These are phyloP conservation scores for Holacanthus passer DNA, from an alignment of 2,113 vertebrate species.

Conservation along the genomic window DNA sequence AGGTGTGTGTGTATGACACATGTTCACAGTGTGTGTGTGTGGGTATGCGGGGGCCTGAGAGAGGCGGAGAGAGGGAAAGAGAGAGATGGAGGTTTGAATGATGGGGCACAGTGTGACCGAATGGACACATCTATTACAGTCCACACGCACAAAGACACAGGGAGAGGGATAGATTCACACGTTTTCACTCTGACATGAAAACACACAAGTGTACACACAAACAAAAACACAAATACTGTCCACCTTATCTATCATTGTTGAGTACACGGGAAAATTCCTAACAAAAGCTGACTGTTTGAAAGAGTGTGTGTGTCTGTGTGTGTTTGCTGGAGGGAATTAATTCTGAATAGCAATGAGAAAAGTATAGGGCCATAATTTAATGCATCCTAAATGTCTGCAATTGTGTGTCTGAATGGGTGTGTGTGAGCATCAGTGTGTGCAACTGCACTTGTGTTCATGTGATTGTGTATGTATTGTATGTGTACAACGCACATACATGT, in stretches of 20 bases:
- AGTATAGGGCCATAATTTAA: conserved; percentile 74
- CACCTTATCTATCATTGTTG: conserved; percentile 3
- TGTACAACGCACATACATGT: conserved; percentile 56
- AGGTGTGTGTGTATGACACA: conserved; percentile 50
- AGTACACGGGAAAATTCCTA: background rate
- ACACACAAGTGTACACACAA: conserved; percentile 1
- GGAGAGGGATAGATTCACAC: background rate
- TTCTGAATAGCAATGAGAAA: conserved; percentile 75
- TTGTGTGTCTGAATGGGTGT: conserved; percentile 26
- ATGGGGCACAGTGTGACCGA: conserved; percentile 50
- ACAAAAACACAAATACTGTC: conserved; percentile 6
- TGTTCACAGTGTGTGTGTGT: conserved; percentile 56
- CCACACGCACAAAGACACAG: background rate
- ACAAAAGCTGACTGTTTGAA: conserved; percentile 10
- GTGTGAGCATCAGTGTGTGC: conserved; percentile 26
- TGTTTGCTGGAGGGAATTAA: conserved; percentile 44
- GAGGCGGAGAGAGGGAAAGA: conserved; percentile 14
- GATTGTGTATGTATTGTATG: conserved; percentile 8
- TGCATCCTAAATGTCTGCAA: conserved; percentile 71
- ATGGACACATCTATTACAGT: conserved; percentile 47
- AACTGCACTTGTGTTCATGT: conserved; percentile 25
- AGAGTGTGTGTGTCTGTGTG: conserved; percentile 18
- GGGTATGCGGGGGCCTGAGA: conserved; percentile 11
- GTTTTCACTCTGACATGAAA: background rate
- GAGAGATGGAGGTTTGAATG: conserved; percentile 38